Conservation (phyloP, 2,888 invertebrate genomes). For the Pheosia tremula region DNA sequence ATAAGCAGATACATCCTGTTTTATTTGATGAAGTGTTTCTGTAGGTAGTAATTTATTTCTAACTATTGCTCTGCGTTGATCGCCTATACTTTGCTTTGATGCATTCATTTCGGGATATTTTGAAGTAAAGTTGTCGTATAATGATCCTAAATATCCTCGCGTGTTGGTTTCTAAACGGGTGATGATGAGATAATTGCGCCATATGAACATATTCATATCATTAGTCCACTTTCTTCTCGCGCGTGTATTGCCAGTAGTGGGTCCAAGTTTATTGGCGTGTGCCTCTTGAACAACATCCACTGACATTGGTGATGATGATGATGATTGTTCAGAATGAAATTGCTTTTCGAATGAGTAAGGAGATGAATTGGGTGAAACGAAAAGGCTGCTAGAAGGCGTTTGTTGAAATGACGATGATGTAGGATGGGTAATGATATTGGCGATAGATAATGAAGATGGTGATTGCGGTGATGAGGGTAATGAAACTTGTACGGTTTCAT, state of each 20-base stretch:
- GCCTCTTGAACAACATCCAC: conserved; percentile 1
- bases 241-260: neutral
- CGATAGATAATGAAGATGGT: too few relatives aligned
- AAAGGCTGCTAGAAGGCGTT: neutral
- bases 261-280: neutral
- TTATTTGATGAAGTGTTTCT: neutral
- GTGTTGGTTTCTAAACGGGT: neutral
- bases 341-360: neutral
- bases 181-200: conserved; percentile 2
- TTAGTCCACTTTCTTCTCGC: conserved; percentile 1
- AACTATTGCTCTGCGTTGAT: conserved; percentile 28
- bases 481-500: neutral
- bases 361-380: conserved; percentile 2
- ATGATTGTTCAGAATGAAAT: neutral
- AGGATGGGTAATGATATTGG: neutral
- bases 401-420: neutral
- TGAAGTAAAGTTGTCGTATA: conserved; percentile 21
- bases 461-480: too few relatives aligned
- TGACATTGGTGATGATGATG: neutral
- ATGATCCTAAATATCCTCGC: neutral
- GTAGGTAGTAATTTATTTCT: conserved; percentile 18
- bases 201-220: conserved; percentile 3
- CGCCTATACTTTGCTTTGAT: conserved; percentile 26
- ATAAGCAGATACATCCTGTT: neutral
- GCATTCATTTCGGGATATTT: conserved; percentile 24